Evolutionary conservation across 2,113 vertebrate genomes (phyloP).

Genomic region (Siniperca chuatsi): DNA sequence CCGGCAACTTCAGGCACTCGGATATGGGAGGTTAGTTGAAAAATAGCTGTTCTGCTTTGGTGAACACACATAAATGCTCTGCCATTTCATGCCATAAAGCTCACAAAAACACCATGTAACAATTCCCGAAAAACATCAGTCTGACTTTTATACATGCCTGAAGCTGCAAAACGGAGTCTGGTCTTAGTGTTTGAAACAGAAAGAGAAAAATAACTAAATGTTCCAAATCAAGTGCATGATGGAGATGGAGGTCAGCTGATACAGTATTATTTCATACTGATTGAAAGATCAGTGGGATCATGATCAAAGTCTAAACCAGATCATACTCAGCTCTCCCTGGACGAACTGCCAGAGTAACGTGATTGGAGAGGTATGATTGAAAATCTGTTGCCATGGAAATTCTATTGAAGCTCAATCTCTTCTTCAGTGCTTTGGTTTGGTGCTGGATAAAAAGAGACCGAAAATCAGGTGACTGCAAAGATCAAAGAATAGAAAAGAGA

Average conservation of each 20-base stretch:
- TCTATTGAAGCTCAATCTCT: slow-evolving; percentile 63
- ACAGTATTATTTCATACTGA: slow-evolving; percentile 47
- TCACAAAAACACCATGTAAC: slow-evolving; percentile 11
- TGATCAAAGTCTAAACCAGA: slow-evolving; percentile 66
- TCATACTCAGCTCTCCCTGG: slow-evolving; percentile 43
- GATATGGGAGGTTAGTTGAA: slow-evolving; percentile 25
- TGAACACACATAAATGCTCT: slow-evolving; percentile 10
- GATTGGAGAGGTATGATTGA: slow-evolving; percentile 65
- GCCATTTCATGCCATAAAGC: slow-evolving; percentile 25
- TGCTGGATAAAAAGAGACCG: slow-evolving; percentile 33
- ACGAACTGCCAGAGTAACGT: slow-evolving; percentile 37
- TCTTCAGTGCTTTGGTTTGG: slow-evolving; percentile 47
- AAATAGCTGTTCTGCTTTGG: slow-evolving; percentile 49
- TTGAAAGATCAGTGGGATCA: slow-evolving; percentile 66
- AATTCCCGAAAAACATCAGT: slow-evolving; percentile 6
- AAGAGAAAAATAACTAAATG: neutral
- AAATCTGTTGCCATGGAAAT: slow-evolving; percentile 80
- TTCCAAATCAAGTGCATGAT: slow-evolving; percentile 28
- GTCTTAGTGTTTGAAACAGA: neutral
- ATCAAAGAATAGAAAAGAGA: slow-evolving; percentile 56
- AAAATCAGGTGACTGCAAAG: slow-evolving; percentile 56
- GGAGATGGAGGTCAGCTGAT: slow-evolving; percentile 46
- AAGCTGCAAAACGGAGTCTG: neutral
- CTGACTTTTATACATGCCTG: neutral
- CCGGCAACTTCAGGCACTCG: slow-evolving; percentile 17